Percentiles rank a stretch among this genome's conserved stretches.
These are phyloP conservation scores for Arion vulgaris DNA, from an alignment of 1,140 invertebrate genomes.

Conservation along the genomic window DNA sequence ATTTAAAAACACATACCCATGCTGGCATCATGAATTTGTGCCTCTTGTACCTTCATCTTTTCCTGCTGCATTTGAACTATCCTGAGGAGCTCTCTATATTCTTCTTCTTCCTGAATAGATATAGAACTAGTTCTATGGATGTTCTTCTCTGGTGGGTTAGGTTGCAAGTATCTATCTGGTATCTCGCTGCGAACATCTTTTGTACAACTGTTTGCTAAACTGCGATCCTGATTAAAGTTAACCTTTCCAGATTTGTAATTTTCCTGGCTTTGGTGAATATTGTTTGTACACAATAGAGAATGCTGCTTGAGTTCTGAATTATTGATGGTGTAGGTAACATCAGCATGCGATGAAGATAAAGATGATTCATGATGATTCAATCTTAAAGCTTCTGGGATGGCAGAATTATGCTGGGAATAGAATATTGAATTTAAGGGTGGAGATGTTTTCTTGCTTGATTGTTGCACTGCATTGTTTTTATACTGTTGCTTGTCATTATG, in stretches of 20 bases:
- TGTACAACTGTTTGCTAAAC: constrained; percentile 56
- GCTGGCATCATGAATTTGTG: constrained; percentile 84
- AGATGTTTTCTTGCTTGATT: background rate
- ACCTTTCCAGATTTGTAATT: constrained; percentile 57
- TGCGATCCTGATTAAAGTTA: constrained; percentile 69
- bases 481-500: background rate
- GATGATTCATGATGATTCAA: background rate
- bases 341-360: constrained; percentile 1
- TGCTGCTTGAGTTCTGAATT: constrained; percentile 1
- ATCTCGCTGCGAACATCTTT: too few species aligned
- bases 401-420: constrained; percentile 5
- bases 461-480: background rate
- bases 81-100: constrained; percentile 83
- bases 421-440: background rate
- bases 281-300: constrained; percentile 17
- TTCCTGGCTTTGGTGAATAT: constrained; percentile 14
- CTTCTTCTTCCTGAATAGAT: constrained; percentile 60
- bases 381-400: background rate
- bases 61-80: constrained; percentile 92
- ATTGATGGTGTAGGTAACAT: too few species aligned
- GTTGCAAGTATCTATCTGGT: constrained; percentile 26
- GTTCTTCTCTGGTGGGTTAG: constrained; percentile 32
- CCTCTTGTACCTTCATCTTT: constrained; percentile 88
- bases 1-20: constrained; percentile 56
- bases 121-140: too few species aligned